phyloP scores from a whole-genome alignment of 2,888 invertebrate genomes.

The Phania funesta region DNA sequence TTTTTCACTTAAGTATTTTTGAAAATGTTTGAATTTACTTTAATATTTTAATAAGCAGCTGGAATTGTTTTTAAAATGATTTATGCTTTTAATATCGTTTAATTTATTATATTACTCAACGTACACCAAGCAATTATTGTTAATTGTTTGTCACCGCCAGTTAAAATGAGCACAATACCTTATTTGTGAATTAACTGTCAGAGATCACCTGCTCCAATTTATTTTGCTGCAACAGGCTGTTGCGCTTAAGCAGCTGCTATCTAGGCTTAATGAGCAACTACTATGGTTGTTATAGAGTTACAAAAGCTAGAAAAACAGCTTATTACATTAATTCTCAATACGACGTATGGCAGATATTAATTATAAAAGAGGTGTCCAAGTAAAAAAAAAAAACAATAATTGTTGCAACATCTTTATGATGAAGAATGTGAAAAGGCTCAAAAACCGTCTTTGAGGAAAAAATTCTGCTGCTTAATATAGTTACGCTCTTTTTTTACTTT shows the following conservation, averaged over 20 bases:
- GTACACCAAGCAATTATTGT: slow-evolving; percentile 16
- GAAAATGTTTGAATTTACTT: too few species aligned
- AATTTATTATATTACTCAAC: background rate
- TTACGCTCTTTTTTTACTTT: slow-evolving; percentile 2
- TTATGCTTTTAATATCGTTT: background rate
- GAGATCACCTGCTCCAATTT: slow-evolving; percentile 41
- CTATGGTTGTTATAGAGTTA: background rate
- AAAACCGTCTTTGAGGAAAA: slow-evolving; percentile 3
- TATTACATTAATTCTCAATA: slow-evolving; percentile 19
- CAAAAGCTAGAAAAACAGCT: slow-evolving; percentile 40
- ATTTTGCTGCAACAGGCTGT: slow-evolving; percentile 2
- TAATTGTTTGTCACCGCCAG: slow-evolving; percentile 29
- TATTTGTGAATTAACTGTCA: slow-evolving; percentile 16
- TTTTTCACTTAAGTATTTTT: too few species aligned
- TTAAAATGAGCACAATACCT: background rate
- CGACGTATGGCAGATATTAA: slow-evolving; percentile 24
- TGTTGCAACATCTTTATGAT: background rate
- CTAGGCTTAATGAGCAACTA: background rate
- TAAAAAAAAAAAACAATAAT: background rate
- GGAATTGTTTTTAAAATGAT: background rate
- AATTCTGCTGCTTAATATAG: background rate
- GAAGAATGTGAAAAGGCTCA: background rate
- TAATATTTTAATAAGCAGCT: too few species aligned
- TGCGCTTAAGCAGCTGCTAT: slow-evolving; percentile 24
- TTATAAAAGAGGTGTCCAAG: slow-evolving; percentile 15